Base-by-base conservation (phyloP, 2,797 vertebrate genomes). In the Distichodus sexfasciatus region DNA sequence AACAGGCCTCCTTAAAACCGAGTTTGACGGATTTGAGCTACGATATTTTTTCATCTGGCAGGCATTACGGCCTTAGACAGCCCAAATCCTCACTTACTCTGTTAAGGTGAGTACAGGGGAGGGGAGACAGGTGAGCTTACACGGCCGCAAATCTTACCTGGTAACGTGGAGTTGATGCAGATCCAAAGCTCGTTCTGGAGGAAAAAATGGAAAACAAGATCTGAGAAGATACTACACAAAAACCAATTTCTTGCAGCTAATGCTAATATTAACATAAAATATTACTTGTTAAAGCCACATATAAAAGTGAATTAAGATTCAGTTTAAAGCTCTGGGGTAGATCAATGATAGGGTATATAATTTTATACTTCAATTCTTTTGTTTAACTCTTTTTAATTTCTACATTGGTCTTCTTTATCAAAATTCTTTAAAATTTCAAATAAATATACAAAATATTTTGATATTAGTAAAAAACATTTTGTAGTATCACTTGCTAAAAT, bases 141-240 rank as follows among this genome's bases (percentile, higher is more conserved):
- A 19, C 3, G 33, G 23, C 57, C 53, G 60, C 36, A 69, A 33
- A 41, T 79, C 91, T 92, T 92, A 95, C 94, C 93, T 76, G 94
- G 93, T 74, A 94, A 86, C 75, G 94, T 93, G 60, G 91, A 93
- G 87, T 95, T 95, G 88, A 95, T 93, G 84, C 94, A 95, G 80
- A 79, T 80, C 93, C 93, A 95, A 73, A 95, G 90, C 69, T 94
- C 93, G 81, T 85, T 90, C 94, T 95, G 87, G 17, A 68, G 69
- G 65, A 51, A 3, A 78, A 53, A 41, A 33, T 74, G 35, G 11
- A 44, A n/a, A n/a, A 59, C 1, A 6, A 6, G 14, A 43, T 43
- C 17, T 4, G 4, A 40, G 2, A 11, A 43, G 40, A 15, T 43
- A 12, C 10, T 43, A 12, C 4, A 38, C 21, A 38, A 14, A n/a